Evolutionary conservation across 2,797 vertebrate species (phyloP).

Genomic region (Liasis olivaceus): DNA sequence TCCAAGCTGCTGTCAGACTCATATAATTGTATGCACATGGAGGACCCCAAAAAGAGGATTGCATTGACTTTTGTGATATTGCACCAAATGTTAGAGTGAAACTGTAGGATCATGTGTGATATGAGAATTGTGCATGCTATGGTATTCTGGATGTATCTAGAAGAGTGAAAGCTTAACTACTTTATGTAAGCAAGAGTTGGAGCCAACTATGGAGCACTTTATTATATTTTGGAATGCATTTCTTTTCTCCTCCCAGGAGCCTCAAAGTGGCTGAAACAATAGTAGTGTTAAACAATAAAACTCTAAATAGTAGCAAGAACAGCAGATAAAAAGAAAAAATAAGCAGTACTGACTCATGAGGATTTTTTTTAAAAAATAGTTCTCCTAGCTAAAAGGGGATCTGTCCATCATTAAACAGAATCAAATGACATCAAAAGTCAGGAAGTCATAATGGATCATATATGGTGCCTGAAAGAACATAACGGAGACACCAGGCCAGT

Average conservation of each 20-base stretch:
- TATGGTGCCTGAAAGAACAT: not conserved
- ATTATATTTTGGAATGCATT: not conserved
- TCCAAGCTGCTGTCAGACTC: not conserved
- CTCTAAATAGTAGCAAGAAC: not conserved
- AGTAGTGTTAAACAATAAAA: not conserved
- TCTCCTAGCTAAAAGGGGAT: not conserved
- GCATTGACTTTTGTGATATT: not conserved
- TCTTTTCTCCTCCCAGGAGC: not conserved
- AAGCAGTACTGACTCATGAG: not conserved
- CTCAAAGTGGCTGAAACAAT: not conserved
- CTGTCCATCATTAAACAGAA: not conserved
- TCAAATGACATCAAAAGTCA: not conserved
- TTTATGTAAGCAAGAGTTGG: not conserved
- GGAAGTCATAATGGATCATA: not conserved
- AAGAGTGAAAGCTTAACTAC: not conserved
- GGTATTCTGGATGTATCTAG: not conserved
- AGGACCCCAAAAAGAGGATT: not conserved
- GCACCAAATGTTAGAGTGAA: too few species aligned
- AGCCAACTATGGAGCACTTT: not conserved
- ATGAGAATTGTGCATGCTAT: not conserved
- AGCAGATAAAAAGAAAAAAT: not conserved
- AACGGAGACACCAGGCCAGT: too few species aligned
- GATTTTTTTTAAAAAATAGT: not conserved
- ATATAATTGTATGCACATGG: not conserved
- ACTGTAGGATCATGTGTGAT: not conserved